Conservation (phyloP, 2,797 vertebrate species). For the Hephaestus fuliginosus region DNA sequence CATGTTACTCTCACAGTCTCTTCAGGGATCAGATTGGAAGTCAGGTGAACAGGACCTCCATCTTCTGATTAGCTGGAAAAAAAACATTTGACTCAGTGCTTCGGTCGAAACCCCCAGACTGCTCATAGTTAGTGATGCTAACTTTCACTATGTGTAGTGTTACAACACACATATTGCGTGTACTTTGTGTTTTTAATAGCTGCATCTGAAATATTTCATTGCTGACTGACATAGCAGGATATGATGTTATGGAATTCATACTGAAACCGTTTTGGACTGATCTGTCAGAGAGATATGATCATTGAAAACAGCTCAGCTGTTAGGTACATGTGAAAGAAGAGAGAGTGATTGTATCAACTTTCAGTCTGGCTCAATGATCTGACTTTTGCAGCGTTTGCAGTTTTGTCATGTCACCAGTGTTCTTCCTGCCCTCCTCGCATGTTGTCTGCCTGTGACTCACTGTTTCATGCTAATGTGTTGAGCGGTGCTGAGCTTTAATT, state of each 20-base stretch:
- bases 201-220: neutral
- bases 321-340: neutral
- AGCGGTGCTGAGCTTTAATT: constrained; percentile 26
- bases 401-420: neutral
- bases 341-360: neutral
- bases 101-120: too few species aligned
- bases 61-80: too few species aligned
- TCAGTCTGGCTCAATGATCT: neutral
- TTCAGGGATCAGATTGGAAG: too few species aligned
- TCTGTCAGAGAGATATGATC: neutral
- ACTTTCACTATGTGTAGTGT: neutral
- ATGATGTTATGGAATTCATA: neutral
- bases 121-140: neutral
- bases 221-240: neutral
- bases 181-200: neutral
- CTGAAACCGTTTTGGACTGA: neutral
- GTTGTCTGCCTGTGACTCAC: neutral
- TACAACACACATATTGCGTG: neutral
- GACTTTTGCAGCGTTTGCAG: neutral
- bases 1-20: too few species aligned
- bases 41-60: too few species aligned
- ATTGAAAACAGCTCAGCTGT: neutral
- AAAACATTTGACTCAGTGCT: too few species aligned
- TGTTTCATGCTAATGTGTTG: neutral
- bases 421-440: neutral